Conservation (phyloP, 2,888 invertebrate genomes). For the Macropis europaea region DNA sequence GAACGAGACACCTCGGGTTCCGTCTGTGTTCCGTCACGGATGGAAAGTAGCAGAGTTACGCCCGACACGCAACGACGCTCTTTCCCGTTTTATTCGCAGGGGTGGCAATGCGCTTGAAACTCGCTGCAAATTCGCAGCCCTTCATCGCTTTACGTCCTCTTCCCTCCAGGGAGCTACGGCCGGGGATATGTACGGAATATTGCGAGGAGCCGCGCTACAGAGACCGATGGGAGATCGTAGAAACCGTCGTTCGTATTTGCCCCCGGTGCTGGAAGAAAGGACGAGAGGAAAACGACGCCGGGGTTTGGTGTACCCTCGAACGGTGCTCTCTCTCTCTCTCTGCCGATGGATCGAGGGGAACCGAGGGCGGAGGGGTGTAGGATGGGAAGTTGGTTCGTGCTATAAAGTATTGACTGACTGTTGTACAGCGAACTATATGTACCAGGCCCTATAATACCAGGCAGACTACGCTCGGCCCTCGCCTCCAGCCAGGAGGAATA, state of each 20-base stretch:
- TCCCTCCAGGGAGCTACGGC: constrained; percentile 22
- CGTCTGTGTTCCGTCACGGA: constrained; percentile 20
- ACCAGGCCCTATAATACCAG: constrained; percentile 51
- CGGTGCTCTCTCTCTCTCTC: constrained; percentile 9
- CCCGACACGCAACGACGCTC: constrained; percentile 38
- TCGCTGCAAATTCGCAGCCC: constrained; percentile 53
- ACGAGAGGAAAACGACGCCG: constrained; percentile 46
- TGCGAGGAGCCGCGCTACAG: constrained; percentile 25
- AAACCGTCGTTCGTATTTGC: constrained; percentile 56
- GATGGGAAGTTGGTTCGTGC: constrained; percentile 55
- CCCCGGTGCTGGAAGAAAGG: constrained; percentile 56
- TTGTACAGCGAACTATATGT: constrained; percentile 56
- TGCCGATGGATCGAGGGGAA: constrained; percentile 7
- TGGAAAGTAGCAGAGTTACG: constrained; percentile 28
- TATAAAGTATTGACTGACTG: constrained; percentile 68
- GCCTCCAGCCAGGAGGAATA: constrained; percentile 64
- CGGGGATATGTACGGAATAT: constrained; percentile 35
- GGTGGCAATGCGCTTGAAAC: constrained; percentile 38
- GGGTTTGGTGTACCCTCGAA: constrained; percentile 53
- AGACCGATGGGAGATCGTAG: constrained; percentile 53
- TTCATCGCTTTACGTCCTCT: constrained; percentile 45
- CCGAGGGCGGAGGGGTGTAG: constrained; percentile 11
- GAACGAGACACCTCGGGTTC: neutral
- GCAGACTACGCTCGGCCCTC: constrained; percentile 56
- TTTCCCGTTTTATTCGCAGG: constrained; percentile 44